Conservation (phyloP, 2,888 invertebrate genomes). For the Himalopsyche japonica region DNA sequence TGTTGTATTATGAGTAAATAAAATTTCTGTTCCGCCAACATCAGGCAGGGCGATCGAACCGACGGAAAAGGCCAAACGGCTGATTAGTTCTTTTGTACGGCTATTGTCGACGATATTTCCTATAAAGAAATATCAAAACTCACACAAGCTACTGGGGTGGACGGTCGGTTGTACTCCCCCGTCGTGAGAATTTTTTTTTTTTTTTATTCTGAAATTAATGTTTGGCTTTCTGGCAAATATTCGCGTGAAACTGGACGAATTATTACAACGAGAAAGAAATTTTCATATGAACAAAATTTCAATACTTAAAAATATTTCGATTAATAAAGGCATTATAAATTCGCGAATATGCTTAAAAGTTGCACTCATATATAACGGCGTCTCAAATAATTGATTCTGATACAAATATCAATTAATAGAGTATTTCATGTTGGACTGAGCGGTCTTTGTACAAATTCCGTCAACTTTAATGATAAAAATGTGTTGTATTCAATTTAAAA, state of each 20-base stretch:
- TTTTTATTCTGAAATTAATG: not conserved
- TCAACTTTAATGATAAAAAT: no score
- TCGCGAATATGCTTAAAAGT: no score
- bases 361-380: no score
- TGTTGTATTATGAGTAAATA: not conserved
- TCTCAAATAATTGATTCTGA: no score
- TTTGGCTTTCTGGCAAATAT: not conserved
- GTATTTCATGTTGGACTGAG: no score
- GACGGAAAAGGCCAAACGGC: not conserved
- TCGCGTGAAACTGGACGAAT: not conserved
- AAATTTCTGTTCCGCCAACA: not conserved
- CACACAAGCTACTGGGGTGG: not conserved
- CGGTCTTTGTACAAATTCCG: no score
- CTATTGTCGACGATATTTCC: not conserved
- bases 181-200: not conserved
- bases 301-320: no score
- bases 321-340: no score
- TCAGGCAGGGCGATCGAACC: not conserved
- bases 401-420: no score
- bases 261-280: no score
- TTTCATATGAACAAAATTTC: no score
- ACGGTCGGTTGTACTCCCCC: not conserved
- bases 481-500: no score
- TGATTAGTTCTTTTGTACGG: not conserved
- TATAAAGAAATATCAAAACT: not conserved